phyloP scores from a whole-genome alignment of 1,140 invertebrate species.

The Physella acuta region DNA sequence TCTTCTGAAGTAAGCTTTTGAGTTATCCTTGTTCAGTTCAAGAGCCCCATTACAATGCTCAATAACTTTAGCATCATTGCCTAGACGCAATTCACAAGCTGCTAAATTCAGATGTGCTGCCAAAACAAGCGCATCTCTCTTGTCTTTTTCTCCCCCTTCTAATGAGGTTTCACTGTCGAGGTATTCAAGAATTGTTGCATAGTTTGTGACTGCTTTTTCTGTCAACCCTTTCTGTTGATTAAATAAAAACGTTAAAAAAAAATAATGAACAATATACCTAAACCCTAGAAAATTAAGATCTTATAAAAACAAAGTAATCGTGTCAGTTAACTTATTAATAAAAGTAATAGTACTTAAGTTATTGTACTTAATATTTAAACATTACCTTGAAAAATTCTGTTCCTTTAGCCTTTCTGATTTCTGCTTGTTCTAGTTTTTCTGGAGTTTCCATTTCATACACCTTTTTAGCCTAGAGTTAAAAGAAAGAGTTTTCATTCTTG shows the following conservation, averaged over 20 bases:
- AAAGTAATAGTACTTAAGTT: too few relatives aligned
- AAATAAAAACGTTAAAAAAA: neutral
- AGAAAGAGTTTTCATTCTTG: too few relatives aligned
- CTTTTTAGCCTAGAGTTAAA: slow-evolving; percentile 67
- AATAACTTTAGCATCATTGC: slow-evolving; percentile 74
- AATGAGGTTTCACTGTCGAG: slow-evolving; percentile 62
- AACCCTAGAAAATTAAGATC: too few relatives aligned
- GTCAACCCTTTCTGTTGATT: slow-evolving; percentile 69
- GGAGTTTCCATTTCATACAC: slow-evolving; percentile 76
- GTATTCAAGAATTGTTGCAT: slow-evolving; percentile 72
- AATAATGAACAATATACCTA: too few relatives aligned
- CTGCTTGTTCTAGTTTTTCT: slow-evolving; percentile 80
- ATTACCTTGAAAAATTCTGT: slow-evolving; percentile 84
- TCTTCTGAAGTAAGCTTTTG: slow-evolving; percentile 87
- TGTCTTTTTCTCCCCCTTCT: slow-evolving; percentile 61
- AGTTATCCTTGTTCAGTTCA: slow-evolving; percentile 75
- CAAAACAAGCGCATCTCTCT: slow-evolving; percentile 69
- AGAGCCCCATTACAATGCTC: slow-evolving; percentile 70
- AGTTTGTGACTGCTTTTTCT: slow-evolving; percentile 82
- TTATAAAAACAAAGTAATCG: too few relatives aligned
- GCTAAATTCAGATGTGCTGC: slow-evolving; percentile 82
- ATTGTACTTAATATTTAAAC: too few relatives aligned
- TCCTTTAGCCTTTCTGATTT: slow-evolving; percentile 85
- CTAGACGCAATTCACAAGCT: slow-evolving; percentile 80
- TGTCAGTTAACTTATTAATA: too few relatives aligned